A percentile compares a stretch with the other conserved stretches of the same genome.
Evolutionary conservation across 1,140 invertebrate species (phyloP).

Genomic region (Harpegnathos saltator): DNA sequence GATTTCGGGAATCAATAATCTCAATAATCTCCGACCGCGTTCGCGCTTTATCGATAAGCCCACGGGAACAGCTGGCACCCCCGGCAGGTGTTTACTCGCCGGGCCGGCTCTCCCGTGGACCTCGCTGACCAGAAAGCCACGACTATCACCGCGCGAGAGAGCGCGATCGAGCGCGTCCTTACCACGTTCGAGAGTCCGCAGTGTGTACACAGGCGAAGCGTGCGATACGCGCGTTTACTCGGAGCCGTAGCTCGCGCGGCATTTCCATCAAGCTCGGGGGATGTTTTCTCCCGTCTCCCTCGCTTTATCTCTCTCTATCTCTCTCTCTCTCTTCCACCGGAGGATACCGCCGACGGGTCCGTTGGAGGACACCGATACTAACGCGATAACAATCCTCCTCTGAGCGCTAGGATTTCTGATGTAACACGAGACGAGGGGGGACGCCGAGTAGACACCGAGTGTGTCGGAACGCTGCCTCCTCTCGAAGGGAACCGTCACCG

Average conservation of each 20-base stretch:
- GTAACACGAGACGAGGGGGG: conserved; percentile 17
- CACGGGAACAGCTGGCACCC: conserved; percentile 23
- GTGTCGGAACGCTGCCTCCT: neutral
- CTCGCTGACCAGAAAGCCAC: conserved; percentile 32
- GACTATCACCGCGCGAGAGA: conserved; percentile 1
- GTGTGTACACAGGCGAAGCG: conserved; percentile 17
- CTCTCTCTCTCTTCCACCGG: neutral
- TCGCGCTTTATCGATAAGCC: conserved; percentile 45
- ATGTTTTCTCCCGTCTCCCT: no score
- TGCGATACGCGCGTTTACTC: conserved; percentile 40
- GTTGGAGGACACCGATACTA: conserved; percentile 40
- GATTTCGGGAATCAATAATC: conserved; percentile 11
- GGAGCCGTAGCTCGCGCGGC: conserved; percentile 1
- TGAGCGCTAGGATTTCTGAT: conserved; percentile 25
- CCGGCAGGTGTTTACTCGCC: conserved; percentile 12
- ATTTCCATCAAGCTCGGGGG: neutral
- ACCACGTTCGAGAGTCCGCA: conserved; percentile 24
- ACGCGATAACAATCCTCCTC: neutral
- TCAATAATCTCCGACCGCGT: conserved; percentile 36
- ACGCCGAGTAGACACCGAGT: neutral
- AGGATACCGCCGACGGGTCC: neutral
- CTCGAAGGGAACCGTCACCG: neutral
- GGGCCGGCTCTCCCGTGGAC: conserved; percentile 25
- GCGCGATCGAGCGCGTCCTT: conserved; percentile 30
- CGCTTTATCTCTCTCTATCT: neutral